Conservation (phyloP, 2,888 invertebrate genomes). For the Axea sp. region DNA sequence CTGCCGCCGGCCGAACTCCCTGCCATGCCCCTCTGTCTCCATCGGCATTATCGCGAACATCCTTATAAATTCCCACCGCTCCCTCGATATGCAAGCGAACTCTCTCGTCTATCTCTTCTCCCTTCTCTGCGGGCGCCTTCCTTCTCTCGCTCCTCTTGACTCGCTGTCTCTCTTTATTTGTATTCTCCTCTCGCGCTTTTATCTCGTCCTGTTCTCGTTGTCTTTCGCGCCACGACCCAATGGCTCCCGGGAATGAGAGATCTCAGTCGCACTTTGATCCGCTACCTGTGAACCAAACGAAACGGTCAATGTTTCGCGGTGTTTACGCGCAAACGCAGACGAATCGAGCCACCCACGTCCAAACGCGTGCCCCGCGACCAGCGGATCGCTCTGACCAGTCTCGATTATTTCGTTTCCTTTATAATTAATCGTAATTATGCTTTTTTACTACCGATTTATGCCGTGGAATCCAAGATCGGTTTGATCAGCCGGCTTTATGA, state of each 20-base stretch:
- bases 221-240: constrained; percentile 61
- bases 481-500: constrained; percentile 18
- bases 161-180: constrained; percentile 47
- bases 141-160: constrained; percentile 61
- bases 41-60: constrained; percentile 80
- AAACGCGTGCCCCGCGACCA: constrained; percentile 38
- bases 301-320: constrained; percentile 59
- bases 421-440: constrained; percentile 13
- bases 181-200: constrained; percentile 62
- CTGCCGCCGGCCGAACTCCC: constrained; percentile 83
- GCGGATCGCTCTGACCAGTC: constrained; percentile 21
- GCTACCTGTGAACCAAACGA: constrained; percentile 61
- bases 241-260: constrained; percentile 70
- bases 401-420: constrained; percentile 9
- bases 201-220: constrained; percentile 61
- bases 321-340: constrained; percentile 35
- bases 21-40: constrained; percentile 79
- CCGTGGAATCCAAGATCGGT: constrained; percentile 11
- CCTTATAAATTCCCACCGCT: constrained; percentile 79
- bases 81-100: constrained; percentile 70
- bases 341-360: constrained; percentile 37
- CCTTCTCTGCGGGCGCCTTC: constrained; percentile 65
- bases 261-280: constrained; percentile 63
- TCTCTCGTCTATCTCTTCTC: constrained; percentile 65
- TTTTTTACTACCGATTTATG: constrained; percentile 8